Percentiles rank a stretch among this genome's conserved stretches.
These are phyloP conservation scores for Eriosoma lanigerum DNA, from an alignment of 1,140 invertebrate genomes.

Conservation along the genomic window DNA sequence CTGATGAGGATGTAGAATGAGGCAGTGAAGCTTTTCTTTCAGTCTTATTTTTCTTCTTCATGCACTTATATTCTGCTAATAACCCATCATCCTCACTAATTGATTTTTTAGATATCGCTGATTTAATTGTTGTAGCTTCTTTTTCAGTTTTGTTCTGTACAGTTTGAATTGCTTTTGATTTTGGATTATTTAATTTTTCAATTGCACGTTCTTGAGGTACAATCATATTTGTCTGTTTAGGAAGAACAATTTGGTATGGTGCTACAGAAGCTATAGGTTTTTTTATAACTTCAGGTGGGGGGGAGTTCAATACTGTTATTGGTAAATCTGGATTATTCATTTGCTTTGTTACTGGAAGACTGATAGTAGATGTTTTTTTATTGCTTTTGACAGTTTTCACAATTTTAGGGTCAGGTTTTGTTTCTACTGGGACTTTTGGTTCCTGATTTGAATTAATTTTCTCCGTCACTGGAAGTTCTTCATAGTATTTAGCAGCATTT, in stretches of 20 bases:
- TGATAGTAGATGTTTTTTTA: constrained; percentile 43
- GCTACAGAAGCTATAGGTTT: constrained; percentile 46
- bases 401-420: constrained; percentile 14
- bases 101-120: constrained; percentile 16
- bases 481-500: constrained; percentile 36
- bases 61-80: constrained; percentile 33
- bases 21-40: constrained; percentile 20
- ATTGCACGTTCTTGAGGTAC: neutral
- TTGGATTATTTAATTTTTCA: constrained; percentile 18
- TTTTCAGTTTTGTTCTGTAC: constrained; percentile 36
- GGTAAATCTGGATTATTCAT: constrained; percentile 5
- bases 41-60: constrained; percentile 34
- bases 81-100: constrained; percentile 41
- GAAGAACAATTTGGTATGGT: constrained; percentile 48
- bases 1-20: neutral
- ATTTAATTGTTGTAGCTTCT: neutral
- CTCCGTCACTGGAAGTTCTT: constrained; percentile 28
- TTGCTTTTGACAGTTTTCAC: constrained; percentile 17
- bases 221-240: constrained; percentile 14
- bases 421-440: neutral
- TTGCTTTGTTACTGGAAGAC: constrained; percentile 27
- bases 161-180: constrained; percentile 18
- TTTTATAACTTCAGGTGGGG: neutral
- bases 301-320: neutral
- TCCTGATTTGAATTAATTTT: constrained; percentile 23